Base-by-base conservation (phyloP, 2,113 vertebrate genomes). In the Galemys pyrenaicus region DNA sequence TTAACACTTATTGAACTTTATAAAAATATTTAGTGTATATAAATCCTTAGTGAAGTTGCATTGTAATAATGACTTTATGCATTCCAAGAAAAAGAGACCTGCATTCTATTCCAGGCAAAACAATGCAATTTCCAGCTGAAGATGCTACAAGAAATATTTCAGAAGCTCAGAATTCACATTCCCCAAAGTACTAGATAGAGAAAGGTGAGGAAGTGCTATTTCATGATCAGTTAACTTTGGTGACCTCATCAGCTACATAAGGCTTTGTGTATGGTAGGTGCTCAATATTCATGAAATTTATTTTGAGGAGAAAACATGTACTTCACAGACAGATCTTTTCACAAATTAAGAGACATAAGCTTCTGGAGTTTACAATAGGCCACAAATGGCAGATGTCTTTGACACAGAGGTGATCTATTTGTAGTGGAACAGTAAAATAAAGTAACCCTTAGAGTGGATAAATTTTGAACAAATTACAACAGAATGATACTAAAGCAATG, bases 1-100 rank as follows among this genome's bases (percentile, higher is more conserved):
- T 65, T 82, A 78, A 77, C 19, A 93, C 73, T 93, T 87, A 56
- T 44, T 91, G 90, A 87, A 94, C 62, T 90, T 75, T 51, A 41
- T 64, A 56, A 82, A 56, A 81, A 67, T 16, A 70, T 65, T 62
- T 35, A 58, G 82, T 28, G 60, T 81, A 49, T 75, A 56, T 12
- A 67, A 82, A 86, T 54, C n/a, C 12, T 82, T 49, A 30, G 12
- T 9, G 24, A 77, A 92, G 28, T 90, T 71, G 32, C 41, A 51
- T 4, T 92, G 71, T 77, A 87, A 49, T 81, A 86, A 77, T 65
- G 35, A 56, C 46, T 81, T 75, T 49, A 20, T 60, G 8, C 54
- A 71, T 90, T 73, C 62, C 4, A 49, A 65, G 54, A 65, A 64
- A 92, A 60, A 22, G n/a, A 83, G 87, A 37, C 19, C 6, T 60